Conservation (phyloP, 2,797 vertebrate species). For the Clarias fuscus region DNA sequence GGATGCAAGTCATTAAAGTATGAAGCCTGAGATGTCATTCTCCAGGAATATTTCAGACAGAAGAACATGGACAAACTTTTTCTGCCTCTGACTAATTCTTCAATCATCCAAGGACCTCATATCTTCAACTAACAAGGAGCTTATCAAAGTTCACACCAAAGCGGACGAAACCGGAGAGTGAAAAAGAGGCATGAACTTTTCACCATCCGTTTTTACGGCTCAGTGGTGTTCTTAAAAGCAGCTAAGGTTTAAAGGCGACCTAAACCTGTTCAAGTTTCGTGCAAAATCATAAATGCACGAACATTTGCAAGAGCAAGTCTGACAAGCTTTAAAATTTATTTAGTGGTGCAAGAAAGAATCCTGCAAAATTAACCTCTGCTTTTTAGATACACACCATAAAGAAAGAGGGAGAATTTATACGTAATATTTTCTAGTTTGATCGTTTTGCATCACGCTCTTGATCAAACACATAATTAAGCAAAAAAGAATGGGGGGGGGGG, state of each 20-base stretch:
- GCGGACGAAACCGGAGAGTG: not conserved
- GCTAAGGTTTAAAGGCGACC: slow-evolving; percentile 13
- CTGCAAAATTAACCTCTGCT: not conserved
- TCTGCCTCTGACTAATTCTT: not conserved
- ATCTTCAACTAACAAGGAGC: not conserved
- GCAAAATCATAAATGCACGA: not conserved
- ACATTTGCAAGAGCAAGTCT: too few relatives aligned
- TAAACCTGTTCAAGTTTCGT: not conserved
- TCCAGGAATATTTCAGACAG: not conserved
- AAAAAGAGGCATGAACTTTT: slow-evolving; percentile 74
- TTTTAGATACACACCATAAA: slow-evolving; percentile 11
- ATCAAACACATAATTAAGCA: not conserved
- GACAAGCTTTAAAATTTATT: not conserved
- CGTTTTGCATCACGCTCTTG: not conserved
- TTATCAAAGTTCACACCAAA: not conserved
- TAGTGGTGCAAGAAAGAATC: not conserved
- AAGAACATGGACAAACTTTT: too few relatives aligned
- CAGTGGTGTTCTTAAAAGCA: slow-evolving; percentile 41
- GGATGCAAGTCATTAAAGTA: not conserved
- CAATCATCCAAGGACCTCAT: not conserved
- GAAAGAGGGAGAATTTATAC: not conserved
- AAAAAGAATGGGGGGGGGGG: not conserved
- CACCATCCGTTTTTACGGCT: slow-evolving; percentile 38
- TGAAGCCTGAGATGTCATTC: not conserved
- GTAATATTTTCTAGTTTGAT: not conserved